Evolutionary conservation across 2,113 vertebrate species (phyloP).

Genomic region (Typhlomys cinereus): DNA sequence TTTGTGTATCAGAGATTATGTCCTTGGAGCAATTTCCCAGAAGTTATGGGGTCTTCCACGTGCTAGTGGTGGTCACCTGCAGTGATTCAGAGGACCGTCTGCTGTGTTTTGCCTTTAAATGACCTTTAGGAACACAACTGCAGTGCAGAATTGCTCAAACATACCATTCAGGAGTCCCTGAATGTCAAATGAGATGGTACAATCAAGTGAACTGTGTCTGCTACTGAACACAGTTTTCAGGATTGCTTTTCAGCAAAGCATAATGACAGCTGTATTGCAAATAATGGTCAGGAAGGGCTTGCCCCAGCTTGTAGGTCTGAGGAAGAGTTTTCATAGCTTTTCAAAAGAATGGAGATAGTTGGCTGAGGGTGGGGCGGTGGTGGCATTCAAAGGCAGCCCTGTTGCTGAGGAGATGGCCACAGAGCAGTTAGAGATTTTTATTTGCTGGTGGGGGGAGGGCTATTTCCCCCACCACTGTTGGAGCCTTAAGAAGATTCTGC

Average conservation of each 20-base stretch:
- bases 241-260: slow-evolving; percentile 57
- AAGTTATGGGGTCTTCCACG: background rate
- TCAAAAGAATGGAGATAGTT: slow-evolving; percentile 7
- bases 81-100: background rate
- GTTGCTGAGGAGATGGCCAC: background rate
- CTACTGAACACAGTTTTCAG: slow-evolving; percentile 6
- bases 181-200: background rate
- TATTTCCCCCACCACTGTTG: background rate
- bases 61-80: background rate
- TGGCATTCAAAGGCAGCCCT: background rate
- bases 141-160: background rate
- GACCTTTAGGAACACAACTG: background rate
- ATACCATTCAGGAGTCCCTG: background rate
- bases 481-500: background rate
- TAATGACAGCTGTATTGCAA: slow-evolving; percentile 41
- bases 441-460: background rate
- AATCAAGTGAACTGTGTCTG: background rate
- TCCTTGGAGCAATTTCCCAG: background rate
- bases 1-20: background rate
- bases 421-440: background rate
- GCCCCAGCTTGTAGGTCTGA: slow-evolving; percentile 41
- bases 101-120: background rate
- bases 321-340: slow-evolving; percentile 38
- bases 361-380: slow-evolving; percentile 19
- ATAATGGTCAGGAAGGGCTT: slow-evolving; percentile 46